A percentile compares a stretch with the other conserved stretches of the same genome.
Conservation (phyloP, 2,888 invertebrate species). For the Sminthurinus aureus region DNA sequence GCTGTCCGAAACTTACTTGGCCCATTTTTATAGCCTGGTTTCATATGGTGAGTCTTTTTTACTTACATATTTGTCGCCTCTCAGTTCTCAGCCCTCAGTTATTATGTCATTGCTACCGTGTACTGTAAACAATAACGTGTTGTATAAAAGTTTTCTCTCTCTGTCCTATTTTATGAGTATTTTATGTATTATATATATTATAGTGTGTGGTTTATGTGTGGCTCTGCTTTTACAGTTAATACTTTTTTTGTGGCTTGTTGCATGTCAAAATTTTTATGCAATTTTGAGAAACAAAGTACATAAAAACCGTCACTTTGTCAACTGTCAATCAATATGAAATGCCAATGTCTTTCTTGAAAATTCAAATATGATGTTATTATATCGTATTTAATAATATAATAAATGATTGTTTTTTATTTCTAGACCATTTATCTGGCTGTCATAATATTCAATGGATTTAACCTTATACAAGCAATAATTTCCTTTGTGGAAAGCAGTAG, state of each 20-base stretch:
- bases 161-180: neutral
- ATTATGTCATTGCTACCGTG: neutral
- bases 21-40: constrained; percentile 29
- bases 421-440: constrained; percentile 30
- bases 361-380: no score
- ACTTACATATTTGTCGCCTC: neutral
- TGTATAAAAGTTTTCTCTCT: neutral
- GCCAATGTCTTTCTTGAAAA: neutral
- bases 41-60: constrained; percentile 28
- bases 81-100: neutral
- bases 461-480: constrained; percentile 21
- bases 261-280: no score
- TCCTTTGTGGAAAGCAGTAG: neutral
- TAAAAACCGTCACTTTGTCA: no score
- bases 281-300: no score
- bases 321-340: no score
- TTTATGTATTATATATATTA: no score
- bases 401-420: neutral
- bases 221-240: no score
- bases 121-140: neutral
- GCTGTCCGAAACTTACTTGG: constrained; percentile 30
- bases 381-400: neutral
- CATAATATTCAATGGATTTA: constrained; percentile 31
- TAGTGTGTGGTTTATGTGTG: neutral
- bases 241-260: no score